Base-by-base conservation (phyloP, 2,797 vertebrate species). In the Chaunax sp. region DNA sequence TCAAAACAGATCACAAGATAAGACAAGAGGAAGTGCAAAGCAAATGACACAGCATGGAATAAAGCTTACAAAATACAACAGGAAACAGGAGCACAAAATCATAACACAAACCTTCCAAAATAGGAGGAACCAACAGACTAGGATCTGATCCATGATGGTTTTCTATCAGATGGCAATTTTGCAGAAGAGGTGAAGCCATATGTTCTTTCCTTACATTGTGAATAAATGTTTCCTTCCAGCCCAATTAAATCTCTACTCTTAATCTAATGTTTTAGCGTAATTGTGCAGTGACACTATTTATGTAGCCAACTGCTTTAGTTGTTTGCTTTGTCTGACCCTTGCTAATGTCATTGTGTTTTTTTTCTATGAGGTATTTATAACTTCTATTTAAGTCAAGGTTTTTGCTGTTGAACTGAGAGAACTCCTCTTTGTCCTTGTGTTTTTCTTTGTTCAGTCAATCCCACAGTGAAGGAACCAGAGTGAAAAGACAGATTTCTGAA, bases 401-500 rank as follows among this genome's bases (percentile, higher is more conserved):
- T 65, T 45, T 19, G 3, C 35, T 23, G 22, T 37, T 40, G 10
- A 6, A 19, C 25, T 51, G 23, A 50, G 38, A 9, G 10, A 43
- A 22, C 22, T 0, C 2, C 14, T 22, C 28, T 43, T 14, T 41
- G 22, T 26, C 16, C n/a, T 28, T 50, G 15, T 54, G 37, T 37
- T 23, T 51, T 30, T 26, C 16, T 61, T 56, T 40, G 5, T 69
- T 60, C 11, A 49, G 12, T 23, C 11, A 11, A 45, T 46, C 22
- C 28, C 33, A 52, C 44, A 33, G 20, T 28, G n/a, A 37, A 50
- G 35, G 16, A 37, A 15, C 7, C 0, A 25, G 14, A 46, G 15
- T 23, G 16, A 45, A 59, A 63, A 37, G 26, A n/a, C 22, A 15
- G 11, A 68, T 46, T 38, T 62, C 19, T 44, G 44, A 59, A 44